Percentiles rank a stretch among this genome's conserved stretches.
These are phyloP conservation scores for Ligdia adustata DNA, from an alignment of 2,888 invertebrate genomes.

Conservation along the genomic window DNA sequence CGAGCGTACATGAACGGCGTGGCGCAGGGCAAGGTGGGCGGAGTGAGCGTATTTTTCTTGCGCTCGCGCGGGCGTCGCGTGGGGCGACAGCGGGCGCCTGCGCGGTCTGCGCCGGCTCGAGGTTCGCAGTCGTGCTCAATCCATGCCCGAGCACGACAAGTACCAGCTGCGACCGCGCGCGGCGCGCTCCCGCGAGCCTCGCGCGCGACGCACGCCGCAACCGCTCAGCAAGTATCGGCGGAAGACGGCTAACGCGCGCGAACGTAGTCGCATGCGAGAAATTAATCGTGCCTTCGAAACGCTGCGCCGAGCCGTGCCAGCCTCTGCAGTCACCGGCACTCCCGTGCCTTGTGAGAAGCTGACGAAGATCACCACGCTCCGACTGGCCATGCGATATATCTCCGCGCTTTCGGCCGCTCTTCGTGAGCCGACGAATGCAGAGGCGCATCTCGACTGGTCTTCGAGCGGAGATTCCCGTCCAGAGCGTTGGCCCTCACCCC, in stretches of 20 bases:
- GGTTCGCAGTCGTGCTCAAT: constrained; percentile 46
- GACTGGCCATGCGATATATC: constrained; percentile 95
- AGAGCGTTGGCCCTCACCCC: constrained; percentile 73
- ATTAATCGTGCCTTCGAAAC: constrained; percentile 95
- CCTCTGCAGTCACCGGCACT: constrained; percentile 77
- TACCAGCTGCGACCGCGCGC: constrained; percentile 82
- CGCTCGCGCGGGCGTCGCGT: constrained; percentile 31
- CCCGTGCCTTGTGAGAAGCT: constrained; percentile 89
- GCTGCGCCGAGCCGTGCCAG: constrained; percentile 90
- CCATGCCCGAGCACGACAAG: constrained; percentile 82
- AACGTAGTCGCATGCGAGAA: constrained; percentile 94
- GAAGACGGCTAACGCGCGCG: constrained; percentile 95
- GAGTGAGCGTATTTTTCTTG: constrained; percentile 75
- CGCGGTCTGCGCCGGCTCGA: constrained; percentile 28
- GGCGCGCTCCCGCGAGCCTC: constrained; percentile 76
- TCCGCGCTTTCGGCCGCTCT: constrained; percentile 88
- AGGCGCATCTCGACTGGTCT: constrained; percentile 15
- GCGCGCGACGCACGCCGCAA: constrained; percentile 86
- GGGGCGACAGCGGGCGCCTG: constrained; percentile 37
- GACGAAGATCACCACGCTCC: constrained; percentile 94
- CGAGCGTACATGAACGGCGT: constrained; percentile 75
- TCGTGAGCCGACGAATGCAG: constrained; percentile 63
- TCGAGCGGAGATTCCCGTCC: constrained; percentile 43
- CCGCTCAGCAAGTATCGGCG: constrained; percentile 94
- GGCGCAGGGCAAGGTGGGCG: constrained; percentile 64